Conservation (phyloP, 1,140 invertebrate genomes). For the Homalodisca vitripennis region DNA sequence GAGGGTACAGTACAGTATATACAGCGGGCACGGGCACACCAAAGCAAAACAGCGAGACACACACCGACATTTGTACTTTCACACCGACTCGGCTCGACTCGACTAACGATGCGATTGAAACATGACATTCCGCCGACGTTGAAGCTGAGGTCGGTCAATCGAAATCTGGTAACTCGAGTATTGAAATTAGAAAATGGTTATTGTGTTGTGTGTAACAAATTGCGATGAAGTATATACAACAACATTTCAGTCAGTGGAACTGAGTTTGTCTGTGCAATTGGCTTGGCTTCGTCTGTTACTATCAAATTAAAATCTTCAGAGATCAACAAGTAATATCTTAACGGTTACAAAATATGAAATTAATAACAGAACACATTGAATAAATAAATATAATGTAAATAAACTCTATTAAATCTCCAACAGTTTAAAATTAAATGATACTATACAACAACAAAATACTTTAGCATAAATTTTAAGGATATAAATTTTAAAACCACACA, state of each 20-base stretch:
- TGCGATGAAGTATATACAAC: slow-evolving; percentile 8
- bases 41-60: slow-evolving; percentile 33
- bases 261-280: slow-evolving; percentile 26
- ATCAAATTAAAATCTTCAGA: slow-evolving; percentile 20
- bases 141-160: slow-evolving; percentile 19
- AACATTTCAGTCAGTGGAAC: slow-evolving; percentile 30
- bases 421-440: slow-evolving; percentile 8
- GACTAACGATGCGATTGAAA: slow-evolving; percentile 29
- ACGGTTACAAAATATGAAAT: slow-evolving; percentile 24
- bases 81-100: slow-evolving; percentile 27
- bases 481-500: not conserved
- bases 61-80: slow-evolving; percentile 30
- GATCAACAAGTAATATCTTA: slow-evolving; percentile 23
- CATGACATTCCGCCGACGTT: not conserved
- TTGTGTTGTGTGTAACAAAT: slow-evolving; percentile 28
- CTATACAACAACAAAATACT: slow-evolving; percentile 22
- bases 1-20: not conserved
- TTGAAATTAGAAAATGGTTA: slow-evolving; percentile 32
- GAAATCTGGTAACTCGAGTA: slow-evolving; percentile 25
- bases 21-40: slow-evolving; percentile 11
- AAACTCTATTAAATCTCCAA: slow-evolving; percentile 13
- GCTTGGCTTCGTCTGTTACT: slow-evolving; percentile 8
- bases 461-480: slow-evolving; percentile 9
- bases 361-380: slow-evolving; percentile 15
- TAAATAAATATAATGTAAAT: slow-evolving; percentile 17